Percentiles rank a stretch among this genome's conserved stretches.
Conservation (phyloP, 2,113 vertebrate genomes). For the Neofelis nebulosa region DNA sequence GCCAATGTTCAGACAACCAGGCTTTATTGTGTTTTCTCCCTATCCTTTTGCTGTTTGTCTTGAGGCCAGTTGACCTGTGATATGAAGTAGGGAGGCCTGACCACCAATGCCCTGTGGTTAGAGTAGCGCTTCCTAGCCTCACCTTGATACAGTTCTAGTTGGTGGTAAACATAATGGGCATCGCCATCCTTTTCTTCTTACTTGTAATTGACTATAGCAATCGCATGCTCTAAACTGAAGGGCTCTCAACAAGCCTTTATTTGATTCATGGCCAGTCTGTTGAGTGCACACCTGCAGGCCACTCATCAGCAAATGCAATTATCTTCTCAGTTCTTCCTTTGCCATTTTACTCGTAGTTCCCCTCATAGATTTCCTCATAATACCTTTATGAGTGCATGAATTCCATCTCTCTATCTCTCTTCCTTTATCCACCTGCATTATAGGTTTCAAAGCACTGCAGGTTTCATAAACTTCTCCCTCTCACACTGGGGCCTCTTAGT, state of each 20-base stretch:
- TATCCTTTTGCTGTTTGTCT: background rate
- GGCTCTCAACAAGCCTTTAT: background rate
- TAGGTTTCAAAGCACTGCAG: background rate
- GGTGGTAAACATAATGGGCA: background rate
- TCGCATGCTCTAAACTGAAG: background rate
- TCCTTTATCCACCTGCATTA: background rate
- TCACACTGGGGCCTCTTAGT: background rate
- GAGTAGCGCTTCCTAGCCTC: background rate
- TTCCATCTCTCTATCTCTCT: background rate
- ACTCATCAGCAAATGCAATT: conserved; percentile 25
- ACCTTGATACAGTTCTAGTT: background rate
- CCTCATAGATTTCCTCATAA: background rate
- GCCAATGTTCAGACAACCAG: background rate
- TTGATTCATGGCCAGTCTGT: background rate
- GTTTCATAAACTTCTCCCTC: background rate
- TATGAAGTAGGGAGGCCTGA: background rate
- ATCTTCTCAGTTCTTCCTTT: background rate
- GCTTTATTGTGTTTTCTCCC: background rate
- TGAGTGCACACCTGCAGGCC: background rate
- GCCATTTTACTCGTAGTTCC: background rate
- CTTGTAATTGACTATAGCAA: background rate
- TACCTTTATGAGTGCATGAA: background rate
- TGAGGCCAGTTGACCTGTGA: background rate
- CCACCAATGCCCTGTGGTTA: background rate
- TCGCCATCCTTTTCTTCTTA: background rate